Percentiles rank a stretch among this genome's conserved stretches.
phyloP scores from a whole-genome alignment of 2,888 invertebrate species.

The Acronicta alni region DNA sequence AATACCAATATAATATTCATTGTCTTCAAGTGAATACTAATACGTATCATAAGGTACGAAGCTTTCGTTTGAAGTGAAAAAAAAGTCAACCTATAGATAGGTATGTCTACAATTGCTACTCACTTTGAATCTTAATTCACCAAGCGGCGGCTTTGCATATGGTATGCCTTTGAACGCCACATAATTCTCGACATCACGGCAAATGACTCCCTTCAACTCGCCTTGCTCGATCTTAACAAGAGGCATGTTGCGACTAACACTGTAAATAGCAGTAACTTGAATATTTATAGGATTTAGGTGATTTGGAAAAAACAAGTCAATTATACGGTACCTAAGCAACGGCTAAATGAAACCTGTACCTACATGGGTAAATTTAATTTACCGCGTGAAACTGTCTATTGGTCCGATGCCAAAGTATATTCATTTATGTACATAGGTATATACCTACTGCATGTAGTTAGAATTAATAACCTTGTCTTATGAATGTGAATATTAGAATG shows the following conservation, averaged over 20 bases:
- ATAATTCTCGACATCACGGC: constrained; percentile 69
- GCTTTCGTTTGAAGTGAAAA: constrained; percentile 62
- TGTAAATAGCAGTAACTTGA: constrained; percentile 53
- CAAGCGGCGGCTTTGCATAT: constrained; percentile 90
- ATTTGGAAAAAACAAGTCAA: constrained; percentile 13
- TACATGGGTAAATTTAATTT: constrained; percentile 19
- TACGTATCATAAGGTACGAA: constrained; percentile 55
- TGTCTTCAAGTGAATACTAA: constrained; percentile 61
- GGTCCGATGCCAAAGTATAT: constrained; percentile 50
- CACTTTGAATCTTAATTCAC: constrained; percentile 90
- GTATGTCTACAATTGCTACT: constrained; percentile 65
- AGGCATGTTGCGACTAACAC: constrained; percentile 62
- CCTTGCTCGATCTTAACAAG: constrained; percentile 76
- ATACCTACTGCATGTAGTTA: not conserved
- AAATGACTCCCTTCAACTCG: constrained; percentile 71
- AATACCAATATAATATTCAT: constrained; percentile 25
- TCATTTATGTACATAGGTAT: not conserved
- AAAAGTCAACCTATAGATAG: constrained; percentile 54
- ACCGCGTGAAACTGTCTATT: constrained; percentile 32
- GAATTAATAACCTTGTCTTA: constrained; percentile 31
- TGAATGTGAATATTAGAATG: not conserved
- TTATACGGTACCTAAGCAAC: constrained; percentile 19
- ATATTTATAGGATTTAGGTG: not conserved
- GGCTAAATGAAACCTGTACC: constrained; percentile 26
- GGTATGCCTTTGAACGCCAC: constrained; percentile 89